phyloP scores from a whole-genome alignment of 2,113 vertebrate species.

The Odobenus rosmarus region DNA sequence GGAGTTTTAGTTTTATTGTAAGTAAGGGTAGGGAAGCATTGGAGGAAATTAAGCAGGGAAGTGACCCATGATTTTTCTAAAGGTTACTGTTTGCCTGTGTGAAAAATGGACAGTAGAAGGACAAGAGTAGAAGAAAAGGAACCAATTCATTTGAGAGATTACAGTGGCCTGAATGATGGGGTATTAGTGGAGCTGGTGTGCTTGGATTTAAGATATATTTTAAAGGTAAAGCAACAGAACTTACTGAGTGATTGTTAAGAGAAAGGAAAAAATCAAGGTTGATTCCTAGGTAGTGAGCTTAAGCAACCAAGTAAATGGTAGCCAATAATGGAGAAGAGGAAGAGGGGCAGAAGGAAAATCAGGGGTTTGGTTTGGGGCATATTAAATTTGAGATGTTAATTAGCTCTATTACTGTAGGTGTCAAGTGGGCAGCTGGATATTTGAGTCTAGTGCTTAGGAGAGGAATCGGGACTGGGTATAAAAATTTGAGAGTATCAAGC shows the following conservation, averaged over 20 bases:
- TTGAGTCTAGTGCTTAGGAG: neutral
- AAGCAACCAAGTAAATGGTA: neutral
- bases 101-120: neutral
- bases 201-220: conserved; percentile 9
- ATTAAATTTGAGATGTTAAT: neutral
- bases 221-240: neutral
- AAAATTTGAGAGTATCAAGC: neutral
- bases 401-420: neutral
- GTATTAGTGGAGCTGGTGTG: neutral
- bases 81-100: neutral
- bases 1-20: neutral
- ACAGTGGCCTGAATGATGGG: neutral
- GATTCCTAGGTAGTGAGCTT: neutral
- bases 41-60: neutral
- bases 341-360: neutral
- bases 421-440: neutral
- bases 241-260: neutral
- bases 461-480: conserved; percentile 18
- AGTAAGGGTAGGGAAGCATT: neutral
- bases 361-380: neutral
- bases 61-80: neutral
- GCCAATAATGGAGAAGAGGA: neutral
- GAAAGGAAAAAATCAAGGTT: neutral
- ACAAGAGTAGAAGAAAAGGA: neutral
- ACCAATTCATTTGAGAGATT: neutral